These are phyloP conservation scores for Pollenia labialis DNA, from an alignment of 2,888 invertebrate species.

Conservation along the genomic window DNA sequence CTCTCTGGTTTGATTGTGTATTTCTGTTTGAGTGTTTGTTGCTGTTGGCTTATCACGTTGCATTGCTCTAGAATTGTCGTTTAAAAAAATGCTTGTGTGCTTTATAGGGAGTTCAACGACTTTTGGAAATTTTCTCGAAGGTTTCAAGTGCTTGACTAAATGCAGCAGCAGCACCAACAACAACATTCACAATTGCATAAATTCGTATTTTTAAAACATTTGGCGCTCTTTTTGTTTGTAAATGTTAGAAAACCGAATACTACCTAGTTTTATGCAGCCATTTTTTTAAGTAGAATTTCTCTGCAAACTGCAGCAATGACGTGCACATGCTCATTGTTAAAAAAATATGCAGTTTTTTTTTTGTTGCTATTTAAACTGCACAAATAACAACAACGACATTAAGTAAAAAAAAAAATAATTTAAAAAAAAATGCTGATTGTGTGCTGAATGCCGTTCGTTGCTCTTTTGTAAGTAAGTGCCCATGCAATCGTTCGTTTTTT, in stretches of 20 bases:
- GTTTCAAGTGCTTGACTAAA: conserved; percentile 77
- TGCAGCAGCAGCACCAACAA: conserved; percentile 27
- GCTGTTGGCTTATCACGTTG: conserved; percentile 67
- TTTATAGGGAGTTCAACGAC: conserved; percentile 81
- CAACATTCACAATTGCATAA: conserved; percentile 60
- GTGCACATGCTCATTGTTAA: conserved; percentile 70
- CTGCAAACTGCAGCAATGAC: conserved; percentile 55
- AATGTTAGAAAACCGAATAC: conserved; percentile 15
- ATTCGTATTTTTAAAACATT: conserved; percentile 50
- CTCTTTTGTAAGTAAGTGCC: conserved; percentile 76
- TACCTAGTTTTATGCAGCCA: conserved; percentile 32
- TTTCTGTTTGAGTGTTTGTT: background rate
- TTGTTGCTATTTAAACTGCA: background rate
- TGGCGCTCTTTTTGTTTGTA: conserved; percentile 65
- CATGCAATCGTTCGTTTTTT: conserved; percentile 41
- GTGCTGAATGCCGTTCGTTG: conserved; percentile 83
- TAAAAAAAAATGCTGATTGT: conserved; percentile 43
- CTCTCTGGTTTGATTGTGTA: background rate
- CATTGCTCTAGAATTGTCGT: conserved; percentile 72
- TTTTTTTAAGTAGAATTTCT: conserved; percentile 16
- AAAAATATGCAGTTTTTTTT: conserved; percentile 55
- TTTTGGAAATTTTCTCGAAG: conserved; percentile 83
- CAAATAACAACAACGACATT: conserved; percentile 48
- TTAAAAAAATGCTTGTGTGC: conserved; percentile 30
- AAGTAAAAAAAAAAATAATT: conserved; percentile 45